These are phyloP conservation scores for Suncus etruscus DNA, from an alignment of 2,113 vertebrate genomes.

Conservation along the genomic window DNA sequence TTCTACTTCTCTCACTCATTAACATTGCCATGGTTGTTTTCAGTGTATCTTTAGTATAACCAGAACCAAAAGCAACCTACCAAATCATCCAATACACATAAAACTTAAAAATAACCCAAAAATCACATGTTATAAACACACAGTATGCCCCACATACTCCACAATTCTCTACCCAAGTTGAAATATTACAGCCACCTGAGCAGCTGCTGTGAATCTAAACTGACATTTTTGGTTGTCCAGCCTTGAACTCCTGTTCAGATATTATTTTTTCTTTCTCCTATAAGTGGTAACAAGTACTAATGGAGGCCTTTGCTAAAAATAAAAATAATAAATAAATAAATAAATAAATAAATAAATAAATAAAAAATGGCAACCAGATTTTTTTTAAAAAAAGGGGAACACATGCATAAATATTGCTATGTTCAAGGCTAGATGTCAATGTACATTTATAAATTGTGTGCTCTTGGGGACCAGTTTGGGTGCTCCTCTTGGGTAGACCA, in stretches of 20 bases:
- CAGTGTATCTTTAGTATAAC: background rate
- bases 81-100: background rate
- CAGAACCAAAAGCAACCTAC: background rate
- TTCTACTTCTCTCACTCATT: no score
- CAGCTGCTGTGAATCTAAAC: background rate
- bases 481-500: no score
- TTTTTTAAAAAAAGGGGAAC: no score
- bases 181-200: background rate
- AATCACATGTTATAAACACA: background rate
- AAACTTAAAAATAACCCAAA: no score
- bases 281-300: background rate
- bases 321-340: background rate
- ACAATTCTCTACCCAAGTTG: background rate
- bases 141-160: no score
- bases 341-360: no score
- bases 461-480: accelerated
- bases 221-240: background rate
- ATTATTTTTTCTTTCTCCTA: background rate
- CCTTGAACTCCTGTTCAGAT: background rate
- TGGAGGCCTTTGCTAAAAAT: background rate
- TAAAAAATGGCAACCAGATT: no score
- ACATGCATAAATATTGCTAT: no score
- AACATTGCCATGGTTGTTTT: no score
- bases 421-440: background rate
- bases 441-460: background rate